phyloP scores from a whole-genome alignment of 1,140 invertebrate genomes.

The Papilio polytes region DNA sequence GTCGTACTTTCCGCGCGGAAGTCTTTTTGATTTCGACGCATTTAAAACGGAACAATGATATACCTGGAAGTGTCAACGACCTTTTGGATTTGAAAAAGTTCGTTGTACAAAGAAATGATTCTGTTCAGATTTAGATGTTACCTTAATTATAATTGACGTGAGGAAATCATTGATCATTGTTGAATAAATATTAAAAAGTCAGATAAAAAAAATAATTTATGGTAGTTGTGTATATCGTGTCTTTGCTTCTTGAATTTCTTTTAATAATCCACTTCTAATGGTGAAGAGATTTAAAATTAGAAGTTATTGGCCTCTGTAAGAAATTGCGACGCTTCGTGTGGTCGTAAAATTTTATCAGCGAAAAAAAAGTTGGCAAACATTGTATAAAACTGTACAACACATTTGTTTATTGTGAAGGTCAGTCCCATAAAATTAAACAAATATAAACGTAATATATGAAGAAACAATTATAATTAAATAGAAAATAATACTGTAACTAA shows the following conservation, averaged over 20 bases:
- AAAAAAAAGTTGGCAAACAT: not conserved
- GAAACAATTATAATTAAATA: too few relatives aligned
- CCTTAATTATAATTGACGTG: conserved; percentile 6
- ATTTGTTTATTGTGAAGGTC: conserved; percentile 1
- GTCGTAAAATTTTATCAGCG: not conserved
- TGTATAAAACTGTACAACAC: not conserved
- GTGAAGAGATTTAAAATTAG: not conserved
- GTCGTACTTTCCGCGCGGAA: conserved; percentile 11
- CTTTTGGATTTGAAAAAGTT: not conserved
- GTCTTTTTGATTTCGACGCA: not conserved
- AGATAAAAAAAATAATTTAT: not conserved
- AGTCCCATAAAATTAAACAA: not conserved
- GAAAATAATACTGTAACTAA: too few relatives aligned
- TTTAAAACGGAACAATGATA: not conserved
- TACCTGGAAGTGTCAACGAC: not conserved
- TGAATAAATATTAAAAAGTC: not conserved
- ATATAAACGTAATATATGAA: not conserved
- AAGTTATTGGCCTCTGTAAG: not conserved
- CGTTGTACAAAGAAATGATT: not conserved
- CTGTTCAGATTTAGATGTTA: conserved; percentile 1
- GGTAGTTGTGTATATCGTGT: not conserved
- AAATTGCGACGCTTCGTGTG: not conserved
- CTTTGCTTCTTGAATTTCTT: not conserved
- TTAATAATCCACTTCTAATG: too few relatives aligned
- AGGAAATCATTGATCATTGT: not conserved